These are phyloP conservation scores for Eupleurogrammus muticus DNA, from an alignment of 2,797 vertebrate genomes.

Conservation along the genomic window DNA sequence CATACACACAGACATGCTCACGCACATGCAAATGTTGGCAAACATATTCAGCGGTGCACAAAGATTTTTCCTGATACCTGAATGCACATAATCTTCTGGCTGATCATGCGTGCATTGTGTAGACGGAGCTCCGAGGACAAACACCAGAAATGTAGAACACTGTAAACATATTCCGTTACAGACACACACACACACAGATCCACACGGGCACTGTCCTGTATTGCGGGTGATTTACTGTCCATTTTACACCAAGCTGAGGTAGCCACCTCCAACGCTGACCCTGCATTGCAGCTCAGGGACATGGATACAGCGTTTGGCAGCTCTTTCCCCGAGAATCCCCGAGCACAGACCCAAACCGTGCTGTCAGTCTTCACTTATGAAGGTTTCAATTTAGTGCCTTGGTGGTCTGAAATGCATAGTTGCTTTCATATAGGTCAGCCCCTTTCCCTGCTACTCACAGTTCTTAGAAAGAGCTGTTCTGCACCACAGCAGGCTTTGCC, in stretches of 20 bases:
- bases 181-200: slow-evolving; percentile 16
- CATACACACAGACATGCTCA: slow-evolving; percentile 34
- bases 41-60: slow-evolving; percentile 52
- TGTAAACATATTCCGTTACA: slow-evolving; percentile 9
- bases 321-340: slow-evolving; percentile 50
- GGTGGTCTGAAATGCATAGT: slow-evolving; percentile 52
- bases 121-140: slow-evolving; percentile 39
- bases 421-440: slow-evolving; percentile 56
- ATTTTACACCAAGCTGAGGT: slow-evolving; percentile 73
- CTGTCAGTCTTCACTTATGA: slow-evolving; percentile 73
- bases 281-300: slow-evolving; percentile 70
- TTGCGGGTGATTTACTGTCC: slow-evolving; percentile 71
- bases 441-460: slow-evolving; percentile 31
- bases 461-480: slow-evolving; percentile 42
- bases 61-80: slow-evolving; percentile 16
- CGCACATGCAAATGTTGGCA: slow-evolving; percentile 58
- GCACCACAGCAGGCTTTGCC: slow-evolving; percentile 54
- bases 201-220: slow-evolving; percentile 40
- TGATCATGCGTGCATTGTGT: slow-evolving; percentile 61
- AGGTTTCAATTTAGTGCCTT: slow-evolving; percentile 57
- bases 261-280: slow-evolving; percentile 70
- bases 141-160: slow-evolving; percentile 50
- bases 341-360: slow-evolving; percentile 48
- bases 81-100: slow-evolving; percentile 60
- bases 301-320: slow-evolving; percentile 65